Evolutionary conservation across 2,113 vertebrate genomes (phyloP).

Genomic region (Microtus montanus): DNA sequence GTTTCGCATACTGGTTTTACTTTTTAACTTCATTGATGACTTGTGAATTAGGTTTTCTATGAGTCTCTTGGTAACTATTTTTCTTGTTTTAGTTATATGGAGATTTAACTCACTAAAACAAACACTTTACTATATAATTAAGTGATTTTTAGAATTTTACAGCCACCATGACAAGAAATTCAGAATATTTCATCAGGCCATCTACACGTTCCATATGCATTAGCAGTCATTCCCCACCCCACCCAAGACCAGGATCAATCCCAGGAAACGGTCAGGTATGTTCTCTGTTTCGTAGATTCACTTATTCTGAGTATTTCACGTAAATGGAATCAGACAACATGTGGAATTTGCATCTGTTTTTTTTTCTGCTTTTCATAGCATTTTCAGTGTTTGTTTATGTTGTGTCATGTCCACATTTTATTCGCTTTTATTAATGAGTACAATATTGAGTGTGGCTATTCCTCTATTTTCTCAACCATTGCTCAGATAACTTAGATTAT

Average conservation of each 20-base stretch:
- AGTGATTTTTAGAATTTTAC: background rate
- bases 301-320: background rate
- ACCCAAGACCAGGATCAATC: background rate
- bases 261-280: background rate
- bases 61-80: conserved; percentile 21
- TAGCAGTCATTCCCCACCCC: background rate
- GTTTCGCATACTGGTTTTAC: background rate
- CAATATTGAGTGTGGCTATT: background rate
- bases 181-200: background rate
- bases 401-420: background rate
- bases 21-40: conserved; percentile 1
- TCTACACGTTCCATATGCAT: background rate
- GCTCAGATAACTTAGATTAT: background rate
- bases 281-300: background rate
- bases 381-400: background rate
- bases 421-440: background rate
- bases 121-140: conserved; percentile 5
- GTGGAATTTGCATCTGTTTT: background rate
- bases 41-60: conserved; percentile 21
- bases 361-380: conserved; percentile 1
- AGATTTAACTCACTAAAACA: conserved; percentile 12
- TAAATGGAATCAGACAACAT: background rate
- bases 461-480: background rate
- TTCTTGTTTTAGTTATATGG: conserved; percentile 2
- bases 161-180: background rate